phyloP scores from a whole-genome alignment of 2,797 vertebrate genomes.

The Lepilemur septentrionalis region DNA sequence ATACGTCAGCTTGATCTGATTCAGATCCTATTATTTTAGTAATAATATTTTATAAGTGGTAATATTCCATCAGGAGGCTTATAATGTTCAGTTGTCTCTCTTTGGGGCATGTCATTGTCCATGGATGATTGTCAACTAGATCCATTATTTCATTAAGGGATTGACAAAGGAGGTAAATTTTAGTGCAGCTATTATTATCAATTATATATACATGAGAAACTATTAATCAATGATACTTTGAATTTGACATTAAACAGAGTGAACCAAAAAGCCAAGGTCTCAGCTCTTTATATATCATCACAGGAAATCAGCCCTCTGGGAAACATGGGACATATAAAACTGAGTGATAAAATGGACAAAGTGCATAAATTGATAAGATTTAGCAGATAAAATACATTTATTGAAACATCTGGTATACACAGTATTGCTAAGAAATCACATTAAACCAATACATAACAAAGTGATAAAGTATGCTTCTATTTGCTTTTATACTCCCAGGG shows the following conservation, averaged over 20 bases:
- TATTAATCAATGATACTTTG: not conserved
- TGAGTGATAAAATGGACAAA: not conserved
- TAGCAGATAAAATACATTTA: not conserved
- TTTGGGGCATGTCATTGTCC: not conserved
- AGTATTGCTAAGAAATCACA: not conserved
- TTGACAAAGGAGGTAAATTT: not conserved
- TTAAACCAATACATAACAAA: not conserved
- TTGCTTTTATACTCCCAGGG: not conserved
- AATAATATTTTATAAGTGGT: not conserved
- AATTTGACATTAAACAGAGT: not conserved
- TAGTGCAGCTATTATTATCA: not conserved
- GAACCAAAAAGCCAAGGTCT: not conserved
- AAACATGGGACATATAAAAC: not conserved
- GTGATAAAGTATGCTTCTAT: not conserved
- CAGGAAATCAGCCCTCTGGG: not conserved
- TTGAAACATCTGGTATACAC: not conserved
- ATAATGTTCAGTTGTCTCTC: not conserved
- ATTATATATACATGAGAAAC: not conserved
- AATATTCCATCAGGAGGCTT: not conserved
- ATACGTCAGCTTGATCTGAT: not conserved
- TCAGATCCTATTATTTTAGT: not conserved
- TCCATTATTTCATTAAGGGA: not conserved
- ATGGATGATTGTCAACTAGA: not conserved
- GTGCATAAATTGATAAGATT: not conserved
- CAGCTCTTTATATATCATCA: not conserved